These are phyloP conservation scores for Takifugu flavidus DNA, from an alignment of 2,113 vertebrate genomes.

Conservation along the genomic window DNA sequence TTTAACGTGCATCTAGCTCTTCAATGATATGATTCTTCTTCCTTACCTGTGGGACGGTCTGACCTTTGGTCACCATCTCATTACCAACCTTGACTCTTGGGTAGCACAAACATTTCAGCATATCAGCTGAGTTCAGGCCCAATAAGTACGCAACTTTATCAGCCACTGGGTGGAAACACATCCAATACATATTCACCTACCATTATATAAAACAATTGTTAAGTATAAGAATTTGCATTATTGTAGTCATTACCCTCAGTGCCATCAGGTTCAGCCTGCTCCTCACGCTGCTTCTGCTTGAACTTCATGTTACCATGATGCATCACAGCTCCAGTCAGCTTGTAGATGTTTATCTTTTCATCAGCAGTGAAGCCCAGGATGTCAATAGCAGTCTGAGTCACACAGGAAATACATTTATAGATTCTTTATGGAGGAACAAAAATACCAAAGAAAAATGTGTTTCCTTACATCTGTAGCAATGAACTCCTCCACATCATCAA, in stretches of 20 bases:
- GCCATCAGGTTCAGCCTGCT: constrained; percentile 71
- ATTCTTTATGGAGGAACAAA: background rate
- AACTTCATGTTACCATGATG: constrained; percentile 45
- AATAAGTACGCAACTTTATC: constrained; percentile 65
- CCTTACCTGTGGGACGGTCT: constrained; percentile 61
- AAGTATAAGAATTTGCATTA: background rate
- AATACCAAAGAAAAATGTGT: background rate
- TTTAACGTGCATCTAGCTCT: no score
- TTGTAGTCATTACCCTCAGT: constrained; percentile 54
- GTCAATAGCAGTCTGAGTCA: constrained; percentile 57
- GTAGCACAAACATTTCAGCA: constrained; percentile 75
- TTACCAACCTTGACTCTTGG: constrained; percentile 63
- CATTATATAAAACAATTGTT: background rate
- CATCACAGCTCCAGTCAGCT: constrained; percentile 18
- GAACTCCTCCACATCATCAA: constrained; percentile 55
- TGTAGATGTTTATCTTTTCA: constrained; percentile 73
- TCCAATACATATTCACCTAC: background rate
- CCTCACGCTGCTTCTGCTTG: constrained; percentile 72
- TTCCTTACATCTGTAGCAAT: constrained; percentile 51
- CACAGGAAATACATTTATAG: background rate
- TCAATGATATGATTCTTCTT: no score
- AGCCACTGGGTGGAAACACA: constrained; percentile 28
- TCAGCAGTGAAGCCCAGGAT: constrained; percentile 77
- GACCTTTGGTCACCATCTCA: constrained; percentile 63
- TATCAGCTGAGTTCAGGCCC: constrained; percentile 77